These are phyloP conservation scores for Ricordea florida DNA, from an alignment of 92 coral and sea anemone species.

Conservation along the genomic window DNA sequence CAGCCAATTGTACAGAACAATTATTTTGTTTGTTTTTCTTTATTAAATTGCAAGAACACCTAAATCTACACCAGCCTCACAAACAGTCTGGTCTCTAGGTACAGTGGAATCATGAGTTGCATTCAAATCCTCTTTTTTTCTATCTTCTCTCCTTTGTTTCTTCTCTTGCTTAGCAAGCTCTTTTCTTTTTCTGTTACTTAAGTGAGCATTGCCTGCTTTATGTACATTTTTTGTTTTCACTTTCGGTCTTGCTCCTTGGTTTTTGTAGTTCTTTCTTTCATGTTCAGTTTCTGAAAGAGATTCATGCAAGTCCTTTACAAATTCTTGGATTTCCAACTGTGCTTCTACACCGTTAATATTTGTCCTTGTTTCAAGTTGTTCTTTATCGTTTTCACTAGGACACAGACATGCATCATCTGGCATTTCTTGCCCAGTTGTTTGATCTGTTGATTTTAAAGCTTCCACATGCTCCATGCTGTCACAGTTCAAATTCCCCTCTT, in stretches of 20 bases:
- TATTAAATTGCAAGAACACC: conserved; percentile 59
- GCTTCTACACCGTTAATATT: too few relatives aligned
- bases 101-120: neutral
- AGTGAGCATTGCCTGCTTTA: conserved; percentile 18
- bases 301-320: neutral
- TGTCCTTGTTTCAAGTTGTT: too few relatives aligned
- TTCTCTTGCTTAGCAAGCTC: conserved; percentile 94
- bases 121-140: conserved; percentile 59
- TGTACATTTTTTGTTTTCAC: conserved; percentile 45
- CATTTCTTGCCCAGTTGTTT: too few relatives aligned
- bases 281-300: neutral
- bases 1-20: too few relatives aligned
- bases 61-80: conserved; percentile 46
- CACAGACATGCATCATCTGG: too few relatives aligned
- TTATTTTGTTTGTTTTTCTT: neutral
- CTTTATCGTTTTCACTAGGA: too few relatives aligned
- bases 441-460: too few relatives aligned
- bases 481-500: too few relatives aligned
- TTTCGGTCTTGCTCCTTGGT: conserved; percentile 83
- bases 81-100: neutral
- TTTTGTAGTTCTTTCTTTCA: neutral
- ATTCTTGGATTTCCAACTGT: neutral
- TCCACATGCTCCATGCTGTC: too few relatives aligned
- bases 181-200: conserved; percentile 88
- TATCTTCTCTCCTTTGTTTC: conserved; percentile 85